A percentile compares a stretch with the other conserved stretches of the same genome.
Conservation (phyloP, 2,113 vertebrate genomes). For the Cyanocitta stelleri region DNA sequence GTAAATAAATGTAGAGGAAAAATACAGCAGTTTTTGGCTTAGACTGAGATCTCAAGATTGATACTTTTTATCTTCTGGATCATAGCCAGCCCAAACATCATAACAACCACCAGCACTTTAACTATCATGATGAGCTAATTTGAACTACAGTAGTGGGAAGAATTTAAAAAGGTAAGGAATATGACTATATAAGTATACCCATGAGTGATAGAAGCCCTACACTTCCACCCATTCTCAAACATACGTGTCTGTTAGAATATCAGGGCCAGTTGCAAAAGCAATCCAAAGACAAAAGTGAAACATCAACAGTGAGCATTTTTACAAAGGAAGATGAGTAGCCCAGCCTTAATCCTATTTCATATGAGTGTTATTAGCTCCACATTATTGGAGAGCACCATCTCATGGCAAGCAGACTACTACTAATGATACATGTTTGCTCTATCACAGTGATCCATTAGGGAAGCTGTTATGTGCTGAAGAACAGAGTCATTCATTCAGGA, state of each 20-base stretch:
- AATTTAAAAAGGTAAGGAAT: background rate
- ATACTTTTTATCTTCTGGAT: background rate
- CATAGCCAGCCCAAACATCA: background rate
- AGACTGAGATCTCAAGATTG: background rate
- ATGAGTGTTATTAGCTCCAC: background rate
- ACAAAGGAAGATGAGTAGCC: conserved; percentile 30
- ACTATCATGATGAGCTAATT: background rate
- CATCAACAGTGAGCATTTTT: conserved; percentile 23
- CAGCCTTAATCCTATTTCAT: conserved; percentile 20
- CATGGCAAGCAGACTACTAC: conserved; percentile 62
- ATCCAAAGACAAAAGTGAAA: background rate
- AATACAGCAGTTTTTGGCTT: background rate
- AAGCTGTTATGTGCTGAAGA: conserved; percentile 61
- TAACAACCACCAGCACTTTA: background rate
- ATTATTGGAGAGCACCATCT: conserved; percentile 34
- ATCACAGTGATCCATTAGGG: conserved; percentile 71
- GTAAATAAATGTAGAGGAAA: background rate
- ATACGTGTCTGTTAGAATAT: background rate
- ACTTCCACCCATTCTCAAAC: background rate
- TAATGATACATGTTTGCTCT: conserved; percentile 48
- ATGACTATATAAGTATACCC: background rate
- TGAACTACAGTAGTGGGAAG: background rate
- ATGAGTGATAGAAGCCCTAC: background rate
- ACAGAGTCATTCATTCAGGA: conserved; percentile 27
- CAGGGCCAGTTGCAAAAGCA: background rate